Conservation (phyloP, 2,888 invertebrate species). For the Mallateleia sp. region DNA sequence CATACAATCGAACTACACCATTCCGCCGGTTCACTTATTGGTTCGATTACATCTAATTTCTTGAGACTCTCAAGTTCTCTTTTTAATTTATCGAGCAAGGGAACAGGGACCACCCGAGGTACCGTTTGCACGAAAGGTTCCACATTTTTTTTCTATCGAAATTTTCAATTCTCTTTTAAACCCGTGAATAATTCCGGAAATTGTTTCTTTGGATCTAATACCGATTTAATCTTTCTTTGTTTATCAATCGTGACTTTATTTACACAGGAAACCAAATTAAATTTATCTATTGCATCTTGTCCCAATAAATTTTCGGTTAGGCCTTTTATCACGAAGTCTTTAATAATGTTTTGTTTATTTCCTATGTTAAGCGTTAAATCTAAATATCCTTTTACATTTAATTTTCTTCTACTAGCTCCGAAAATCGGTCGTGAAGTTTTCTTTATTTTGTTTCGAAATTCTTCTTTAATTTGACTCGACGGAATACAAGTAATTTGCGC, state of each 20-base stretch:
- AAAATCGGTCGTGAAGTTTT: neutral
- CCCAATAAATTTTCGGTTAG: conserved; percentile 62
- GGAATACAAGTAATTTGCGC: conserved; percentile 59
- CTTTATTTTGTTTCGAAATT: neutral
- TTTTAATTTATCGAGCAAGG: no score
- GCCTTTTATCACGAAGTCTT: conserved; percentile 41
- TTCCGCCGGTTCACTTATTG: no score
- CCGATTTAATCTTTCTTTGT: no score
- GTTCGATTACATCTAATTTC: no score
- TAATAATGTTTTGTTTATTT: neutral
- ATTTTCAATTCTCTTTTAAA: no score
- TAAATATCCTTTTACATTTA: conserved; percentile 44
- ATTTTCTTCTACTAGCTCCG: conserved; percentile 53
- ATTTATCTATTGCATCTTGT: conserved; percentile 43
- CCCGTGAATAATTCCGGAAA: no score
- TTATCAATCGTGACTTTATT: conserved; percentile 71
- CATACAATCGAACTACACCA: no score
- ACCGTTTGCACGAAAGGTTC: no score
- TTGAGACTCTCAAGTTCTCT: no score
- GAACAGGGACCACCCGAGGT: no score
- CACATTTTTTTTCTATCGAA: no score
- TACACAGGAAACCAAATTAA: neutral
- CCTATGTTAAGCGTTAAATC: conserved; percentile 14
- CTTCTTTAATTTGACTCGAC: neutral
- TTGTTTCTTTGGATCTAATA: no score